Conservation (phyloP, 2,888 invertebrate species). For the Chesias legatella region DNA sequence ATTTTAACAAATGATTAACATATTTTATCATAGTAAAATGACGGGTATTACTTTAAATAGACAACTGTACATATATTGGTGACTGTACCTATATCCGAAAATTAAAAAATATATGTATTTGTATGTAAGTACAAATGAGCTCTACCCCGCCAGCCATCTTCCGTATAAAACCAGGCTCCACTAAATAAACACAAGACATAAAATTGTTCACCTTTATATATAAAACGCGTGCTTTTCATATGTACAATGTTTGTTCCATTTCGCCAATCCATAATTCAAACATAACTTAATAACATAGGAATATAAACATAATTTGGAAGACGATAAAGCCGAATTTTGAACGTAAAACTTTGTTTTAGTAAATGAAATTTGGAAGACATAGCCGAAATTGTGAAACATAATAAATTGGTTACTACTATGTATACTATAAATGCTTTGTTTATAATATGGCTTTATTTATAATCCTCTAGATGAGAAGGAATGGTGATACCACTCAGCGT, state of each 20-base stretch:
- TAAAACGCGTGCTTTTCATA: constrained; percentile 52
- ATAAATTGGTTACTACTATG: constrained; percentile 25
- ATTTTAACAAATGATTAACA: too few species aligned
- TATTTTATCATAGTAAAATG: too few species aligned
- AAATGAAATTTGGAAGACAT: constrained; percentile 53
- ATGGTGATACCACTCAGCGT: background rate
- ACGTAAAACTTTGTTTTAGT: constrained; percentile 7
- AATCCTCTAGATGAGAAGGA: constrained; percentile 9
- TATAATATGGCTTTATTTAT: constrained; percentile 26
- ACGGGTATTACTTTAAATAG: too few species aligned
- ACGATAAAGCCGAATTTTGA: constrained; percentile 32
- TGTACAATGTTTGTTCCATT: constrained; percentile 62
- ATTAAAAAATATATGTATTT: too few species aligned
- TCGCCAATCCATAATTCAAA: constrained; percentile 30
- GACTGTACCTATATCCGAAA: too few species aligned
- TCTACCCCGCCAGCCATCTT: constrained; percentile 5
- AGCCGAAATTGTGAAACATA: constrained; percentile 35
- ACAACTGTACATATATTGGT: too few species aligned
- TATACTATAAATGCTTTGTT: constrained; percentile 31
- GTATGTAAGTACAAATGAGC: too few species aligned
- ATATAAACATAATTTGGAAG: constrained; percentile 39
- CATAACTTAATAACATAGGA: constrained; percentile 28
- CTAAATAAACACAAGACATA: constrained; percentile 64
- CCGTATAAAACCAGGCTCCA: constrained; percentile 20
- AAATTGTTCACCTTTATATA: constrained; percentile 70